phyloP scores from a whole-genome alignment of 2,113 vertebrate species.

The Falcunculus frontatus region DNA sequence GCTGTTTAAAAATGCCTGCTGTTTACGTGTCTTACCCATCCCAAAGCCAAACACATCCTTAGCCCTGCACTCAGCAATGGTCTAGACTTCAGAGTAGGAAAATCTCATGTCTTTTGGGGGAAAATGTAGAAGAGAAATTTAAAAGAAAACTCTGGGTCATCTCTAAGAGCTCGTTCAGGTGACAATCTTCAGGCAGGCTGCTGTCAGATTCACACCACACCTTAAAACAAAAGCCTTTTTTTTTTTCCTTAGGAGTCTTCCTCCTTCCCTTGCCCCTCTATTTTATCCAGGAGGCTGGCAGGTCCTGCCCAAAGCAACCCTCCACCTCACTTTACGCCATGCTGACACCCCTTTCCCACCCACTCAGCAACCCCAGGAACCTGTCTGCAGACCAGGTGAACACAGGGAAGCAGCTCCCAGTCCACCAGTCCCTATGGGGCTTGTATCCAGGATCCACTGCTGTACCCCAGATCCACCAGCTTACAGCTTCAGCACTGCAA shows the following conservation, averaged over 20 bases:
- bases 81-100: not conserved
- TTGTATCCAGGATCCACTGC: not conserved
- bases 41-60: not conserved
- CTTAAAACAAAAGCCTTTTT: not conserved
- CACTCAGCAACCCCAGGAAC: rapidly evolving
- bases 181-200: not conserved
- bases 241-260: not conserved
- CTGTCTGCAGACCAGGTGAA: not conserved
- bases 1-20: not conserved
- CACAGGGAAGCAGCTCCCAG: not conserved
- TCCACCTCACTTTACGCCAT: not conserved
- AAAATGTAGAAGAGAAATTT: not conserved
- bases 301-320: not conserved
- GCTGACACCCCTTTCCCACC: not conserved
- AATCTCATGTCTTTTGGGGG: not conserved
- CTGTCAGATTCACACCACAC: not conserved
- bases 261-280: not conserved
- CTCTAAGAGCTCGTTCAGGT: not conserved
- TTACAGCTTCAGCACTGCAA: not conserved
- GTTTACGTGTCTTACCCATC: not conserved
- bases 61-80: not conserved
- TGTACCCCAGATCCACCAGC: not conserved
- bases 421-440: rapidly evolving
- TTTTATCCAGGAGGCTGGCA: not conserved
- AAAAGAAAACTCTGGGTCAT: not conserved